A percentile compares a stretch with the other conserved stretches of the same genome.
Evolutionary conservation across 23 tunicate species (phyloP).

Genomic region (Ascidia mentula): DNA sequence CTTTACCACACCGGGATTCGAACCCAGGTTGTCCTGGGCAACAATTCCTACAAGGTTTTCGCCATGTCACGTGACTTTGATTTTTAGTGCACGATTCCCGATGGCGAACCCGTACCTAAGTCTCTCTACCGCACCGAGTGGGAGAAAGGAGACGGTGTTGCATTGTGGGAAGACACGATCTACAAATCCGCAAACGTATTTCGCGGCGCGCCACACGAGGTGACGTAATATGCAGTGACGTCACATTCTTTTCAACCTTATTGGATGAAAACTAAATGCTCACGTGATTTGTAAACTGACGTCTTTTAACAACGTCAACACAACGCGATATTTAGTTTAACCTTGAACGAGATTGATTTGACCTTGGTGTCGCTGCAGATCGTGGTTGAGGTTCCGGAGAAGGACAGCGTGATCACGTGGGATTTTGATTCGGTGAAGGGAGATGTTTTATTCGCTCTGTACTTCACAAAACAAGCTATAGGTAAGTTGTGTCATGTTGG

Average conservation of each 20-base stretch:
- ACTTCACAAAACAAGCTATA: conserved; percentile 46
- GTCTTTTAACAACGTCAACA: no score
- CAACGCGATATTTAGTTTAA: no score
- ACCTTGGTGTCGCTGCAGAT: conserved; percentile 25
- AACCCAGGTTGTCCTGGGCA: no score
- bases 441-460: conserved; percentile 73
- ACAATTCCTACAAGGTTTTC: no score
- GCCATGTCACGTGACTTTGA: no score
- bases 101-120: conserved; percentile 83
- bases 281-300: no score
- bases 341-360: neutral
- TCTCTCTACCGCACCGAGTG: conserved; percentile 80
- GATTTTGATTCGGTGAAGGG: conserved; percentile 91
- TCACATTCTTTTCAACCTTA: no score
- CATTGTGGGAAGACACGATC: conserved; percentile 63
- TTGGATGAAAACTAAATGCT: no score
- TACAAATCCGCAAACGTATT: conserved; percentile 71
- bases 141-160: conserved; percentile 65
- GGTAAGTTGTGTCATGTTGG: conserved; percentile 70
- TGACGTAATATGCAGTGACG: conserved; percentile 4
- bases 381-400: conserved; percentile 75
- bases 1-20: no score
- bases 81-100: conserved; percentile 56
- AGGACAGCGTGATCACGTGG: conserved; percentile 95
- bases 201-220: conserved; percentile 87